Conservation (phyloP, 2,113 vertebrate genomes). For the Pseudorectes ferrugineus region DNA sequence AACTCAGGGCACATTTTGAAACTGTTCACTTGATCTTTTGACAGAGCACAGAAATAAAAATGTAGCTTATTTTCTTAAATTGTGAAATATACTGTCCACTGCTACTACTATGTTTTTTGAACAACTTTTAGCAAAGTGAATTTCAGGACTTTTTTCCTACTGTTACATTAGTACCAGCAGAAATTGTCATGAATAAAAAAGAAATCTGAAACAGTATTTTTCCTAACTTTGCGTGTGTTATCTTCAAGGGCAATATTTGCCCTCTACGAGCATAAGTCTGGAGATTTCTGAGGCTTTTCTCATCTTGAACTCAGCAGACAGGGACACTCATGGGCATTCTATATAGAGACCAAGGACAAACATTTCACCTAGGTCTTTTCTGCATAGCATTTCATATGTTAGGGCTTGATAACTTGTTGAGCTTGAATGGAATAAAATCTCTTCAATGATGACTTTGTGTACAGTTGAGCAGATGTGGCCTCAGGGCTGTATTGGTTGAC, state of each 20-base stretch:
- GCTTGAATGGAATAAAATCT: not conserved
- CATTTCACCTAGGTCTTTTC: not conserved
- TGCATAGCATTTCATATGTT: not conserved
- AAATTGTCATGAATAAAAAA: not conserved
- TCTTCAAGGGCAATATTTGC: not conserved
- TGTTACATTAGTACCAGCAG: not conserved
- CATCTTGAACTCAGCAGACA: not conserved
- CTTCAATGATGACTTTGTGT: not conserved
- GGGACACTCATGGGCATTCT: not conserved
- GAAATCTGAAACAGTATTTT: not conserved
- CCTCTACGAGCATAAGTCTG: fast-evolving
- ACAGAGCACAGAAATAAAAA: not conserved
- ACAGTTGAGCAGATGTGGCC: not conserved
- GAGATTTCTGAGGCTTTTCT: not conserved
- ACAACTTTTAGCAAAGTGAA: not conserved
- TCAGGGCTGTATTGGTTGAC: not conserved
- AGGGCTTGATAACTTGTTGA: not conserved
- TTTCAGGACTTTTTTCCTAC: not conserved
- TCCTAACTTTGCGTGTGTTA: not conserved
- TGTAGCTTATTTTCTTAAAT: not conserved
- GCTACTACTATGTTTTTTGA: not conserved
- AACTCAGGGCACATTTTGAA: not conserved
- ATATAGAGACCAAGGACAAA: not conserved
- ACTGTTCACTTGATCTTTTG: not conserved
- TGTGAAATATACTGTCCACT: not conserved